Base-by-base conservation (phyloP, 2,797 vertebrate genomes). In the Sebastes itinus region DNA sequence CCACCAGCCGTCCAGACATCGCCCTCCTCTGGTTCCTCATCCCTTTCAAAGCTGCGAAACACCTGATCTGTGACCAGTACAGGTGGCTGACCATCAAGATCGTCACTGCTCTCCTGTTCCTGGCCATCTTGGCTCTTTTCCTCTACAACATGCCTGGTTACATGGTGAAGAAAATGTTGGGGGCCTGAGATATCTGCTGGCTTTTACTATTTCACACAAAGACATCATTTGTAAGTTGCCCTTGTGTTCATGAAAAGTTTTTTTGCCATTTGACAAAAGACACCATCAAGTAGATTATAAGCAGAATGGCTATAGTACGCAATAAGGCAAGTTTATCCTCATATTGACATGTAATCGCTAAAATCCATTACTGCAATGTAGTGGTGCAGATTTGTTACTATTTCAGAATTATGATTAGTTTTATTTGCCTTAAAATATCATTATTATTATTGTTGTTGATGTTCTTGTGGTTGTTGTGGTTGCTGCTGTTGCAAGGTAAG, bases 31-130 rank as follows among this genome's bases (percentile, higher is more conserved):
- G 85, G 85, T 87, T 87, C 82, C 85, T 87, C 63, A 98, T 95
- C 72, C 97, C 97, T 0, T 96, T 98, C 86, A 98, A 98, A 92
- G 97, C 98, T 78, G 97, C 97, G 83, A 97, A 96, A 86, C 97
- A 99, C 95, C 96, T 99, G 90, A 90, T 99, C 87, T 99, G 97
- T 89, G 97, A 97, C n/a, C 97, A 98, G 86, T 99, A 99, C 96
- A 97, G 97, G 92, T 99, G 98, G 98, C 96, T 99, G 75, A 97
- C 98, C 95, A 96, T 99, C 95, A 99, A 99, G 95, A 96, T 99
- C 0, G 92, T 98, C 83, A 85, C 97, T 76, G 97, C 96, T 1
- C 92, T 99, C 49, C 86, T 99, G 83, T 92, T 97, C 16, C 86
- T 99, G 75, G 94, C 97, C 88, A 97, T 99, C 93, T 54, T 99